Percentiles rank a stretch among this genome's conserved stretches.
Conservation (phyloP, 2,113 vertebrate genomes). For the Zapus hudsonius region DNA sequence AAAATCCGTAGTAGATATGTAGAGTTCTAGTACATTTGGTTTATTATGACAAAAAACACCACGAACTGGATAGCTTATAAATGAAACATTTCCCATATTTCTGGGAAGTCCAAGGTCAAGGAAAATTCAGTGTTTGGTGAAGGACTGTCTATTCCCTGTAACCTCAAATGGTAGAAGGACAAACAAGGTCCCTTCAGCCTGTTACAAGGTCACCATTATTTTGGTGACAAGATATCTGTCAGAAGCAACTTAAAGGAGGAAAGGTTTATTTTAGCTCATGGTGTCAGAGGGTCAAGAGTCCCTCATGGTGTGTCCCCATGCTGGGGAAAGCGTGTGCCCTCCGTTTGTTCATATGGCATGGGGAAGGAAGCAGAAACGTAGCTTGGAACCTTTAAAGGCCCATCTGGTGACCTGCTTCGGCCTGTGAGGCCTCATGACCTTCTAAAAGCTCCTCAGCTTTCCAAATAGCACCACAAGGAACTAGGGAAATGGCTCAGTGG, state of each 20-base stretch:
- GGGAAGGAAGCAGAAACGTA: not conserved
- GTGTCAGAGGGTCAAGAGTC: not conserved
- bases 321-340: not conserved
- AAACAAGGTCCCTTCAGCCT: not conserved
- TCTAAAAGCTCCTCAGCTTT: not conserved
- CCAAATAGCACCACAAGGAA: too few relatives aligned
- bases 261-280: not conserved
- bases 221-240: not conserved
- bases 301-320: not conserved
- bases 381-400: not conserved
- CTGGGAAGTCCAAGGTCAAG: too few relatives aligned
- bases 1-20: too few relatives aligned
- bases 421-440: not conserved
- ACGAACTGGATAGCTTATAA: too few relatives aligned
- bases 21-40: too few relatives aligned
- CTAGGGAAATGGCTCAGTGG: too few relatives aligned
- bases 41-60: too few relatives aligned
- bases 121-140: too few relatives aligned
- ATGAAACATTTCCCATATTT: too few relatives aligned
- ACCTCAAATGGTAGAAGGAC: too few relatives aligned
- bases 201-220: not conserved
- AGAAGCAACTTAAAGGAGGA: not conserved
- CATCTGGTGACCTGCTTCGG: too few relatives aligned
- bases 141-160: too few relatives aligned
- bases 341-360: not conserved